Conservation (phyloP, 2,797 vertebrate genomes). For the Scolopax rusticola region DNA sequence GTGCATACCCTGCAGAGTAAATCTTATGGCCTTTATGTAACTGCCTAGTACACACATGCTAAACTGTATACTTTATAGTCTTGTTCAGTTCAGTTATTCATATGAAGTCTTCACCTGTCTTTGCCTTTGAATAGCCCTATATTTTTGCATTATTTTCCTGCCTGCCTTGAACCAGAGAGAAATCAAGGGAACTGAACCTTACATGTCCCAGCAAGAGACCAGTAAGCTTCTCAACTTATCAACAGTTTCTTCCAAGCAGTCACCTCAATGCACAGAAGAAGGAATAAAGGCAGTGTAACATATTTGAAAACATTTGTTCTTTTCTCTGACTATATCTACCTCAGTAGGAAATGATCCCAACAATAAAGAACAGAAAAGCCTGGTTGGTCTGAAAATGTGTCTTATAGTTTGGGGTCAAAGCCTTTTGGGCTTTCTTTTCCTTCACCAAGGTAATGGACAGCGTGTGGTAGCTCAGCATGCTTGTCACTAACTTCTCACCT, state of each 20-base stretch:
- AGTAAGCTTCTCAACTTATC: background rate
- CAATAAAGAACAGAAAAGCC: background rate
- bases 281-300: background rate
- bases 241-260: background rate
- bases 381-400: background rate
- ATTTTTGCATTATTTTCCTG: constrained; percentile 8
- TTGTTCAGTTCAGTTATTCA: background rate
- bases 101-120: background rate
- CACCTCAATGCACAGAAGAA: background rate
- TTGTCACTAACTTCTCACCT: background rate
- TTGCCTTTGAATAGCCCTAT: background rate
- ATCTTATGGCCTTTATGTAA: background rate
- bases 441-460: background rate
- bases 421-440: constrained; percentile 7
- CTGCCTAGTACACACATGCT: background rate
- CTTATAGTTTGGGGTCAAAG: constrained; percentile 6
- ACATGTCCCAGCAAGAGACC: background rate
- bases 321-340: background rate
- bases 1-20: background rate
- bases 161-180: background rate
- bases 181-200: background rate
- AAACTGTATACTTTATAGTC: background rate
- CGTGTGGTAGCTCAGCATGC: constrained; percentile 1
- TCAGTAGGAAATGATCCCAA: constrained; percentile 7
- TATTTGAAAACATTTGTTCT: constrained; percentile 17